Percentiles rank a stretch among this genome's conserved stretches.
phyloP scores from a whole-genome alignment of 2,888 invertebrate genomes.

The Hemaris fuciformis region DNA sequence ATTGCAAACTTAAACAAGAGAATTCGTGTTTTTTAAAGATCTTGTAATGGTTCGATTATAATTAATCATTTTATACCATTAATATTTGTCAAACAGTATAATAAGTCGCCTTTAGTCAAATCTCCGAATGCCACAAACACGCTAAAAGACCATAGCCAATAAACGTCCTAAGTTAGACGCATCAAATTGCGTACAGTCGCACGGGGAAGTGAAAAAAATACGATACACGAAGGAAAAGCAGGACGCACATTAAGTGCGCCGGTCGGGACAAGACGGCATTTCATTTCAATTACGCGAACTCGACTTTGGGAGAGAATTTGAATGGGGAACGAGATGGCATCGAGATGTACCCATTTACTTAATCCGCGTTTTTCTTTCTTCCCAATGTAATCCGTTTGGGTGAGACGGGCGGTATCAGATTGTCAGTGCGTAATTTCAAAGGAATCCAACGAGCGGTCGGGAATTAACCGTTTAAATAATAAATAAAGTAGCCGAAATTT shows the following conservation, averaged over 20 bases:
- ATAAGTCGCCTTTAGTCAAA: no score
- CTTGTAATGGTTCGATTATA: no score
- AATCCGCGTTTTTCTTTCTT: conserved; percentile 57
- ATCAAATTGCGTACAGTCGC: not conserved
- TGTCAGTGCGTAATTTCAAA: conserved; percentile 18
- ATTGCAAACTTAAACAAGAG: no score
- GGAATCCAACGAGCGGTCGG: conserved; percentile 12
- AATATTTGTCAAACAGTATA: no score
- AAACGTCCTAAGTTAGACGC: not conserved
- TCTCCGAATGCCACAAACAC: no score
- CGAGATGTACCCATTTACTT: conserved; percentile 52
- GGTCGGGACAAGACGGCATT: conserved; percentile 48
- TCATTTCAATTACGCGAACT: conserved; percentile 63
- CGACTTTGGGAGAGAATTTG: conserved; percentile 56
- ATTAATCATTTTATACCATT: no score
- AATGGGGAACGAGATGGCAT: conserved; percentile 42
- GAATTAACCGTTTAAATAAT: conserved; percentile 14
- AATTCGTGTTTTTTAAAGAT: no score
- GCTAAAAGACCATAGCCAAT: not conserved
- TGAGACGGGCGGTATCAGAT: conserved; percentile 25
- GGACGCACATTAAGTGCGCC: conserved; percentile 36
- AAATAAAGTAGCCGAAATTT: conserved; percentile 8
- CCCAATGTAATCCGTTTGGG: conserved; percentile 45
- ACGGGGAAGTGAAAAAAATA: not conserved
- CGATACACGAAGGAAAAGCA: conserved; percentile 16